Percentiles rank a stretch among this genome's conserved stretches.
Evolutionary conservation across 2,888 invertebrate species (phyloP).

Genomic region (Lochmaea capreae): DNA sequence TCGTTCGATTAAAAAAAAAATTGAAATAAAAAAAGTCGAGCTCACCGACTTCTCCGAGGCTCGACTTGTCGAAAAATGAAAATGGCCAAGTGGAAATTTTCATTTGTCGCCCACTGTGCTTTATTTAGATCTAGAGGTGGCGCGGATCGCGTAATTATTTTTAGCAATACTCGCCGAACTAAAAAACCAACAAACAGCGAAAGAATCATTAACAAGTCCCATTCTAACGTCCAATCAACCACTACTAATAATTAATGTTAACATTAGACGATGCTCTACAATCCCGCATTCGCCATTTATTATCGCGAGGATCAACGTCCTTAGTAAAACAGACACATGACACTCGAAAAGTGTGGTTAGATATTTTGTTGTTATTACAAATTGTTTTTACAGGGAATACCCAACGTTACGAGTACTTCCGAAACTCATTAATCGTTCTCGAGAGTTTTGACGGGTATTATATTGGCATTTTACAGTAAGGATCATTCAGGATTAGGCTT

Average conservation of each 20-base stretch:
- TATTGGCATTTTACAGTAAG: too few relatives aligned
- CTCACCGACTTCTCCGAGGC: slow-evolving; percentile 56
- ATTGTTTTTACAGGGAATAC: slow-evolving; percentile 24
- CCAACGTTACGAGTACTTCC: slow-evolving; percentile 18
- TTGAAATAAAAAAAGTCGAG: slow-evolving; percentile 44
- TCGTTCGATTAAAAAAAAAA: slow-evolving; percentile 62
- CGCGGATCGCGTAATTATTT: slow-evolving; percentile 55
- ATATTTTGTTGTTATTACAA: slow-evolving; percentile 2
- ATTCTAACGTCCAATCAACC: background rate
- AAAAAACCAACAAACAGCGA: background rate
- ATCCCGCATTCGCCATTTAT: background rate
- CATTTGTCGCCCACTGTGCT: slow-evolving; percentile 63
- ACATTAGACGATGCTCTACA: background rate
- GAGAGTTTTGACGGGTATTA: background rate
- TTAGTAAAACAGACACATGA: slow-evolving; percentile 4
- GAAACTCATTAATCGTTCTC: slow-evolving; percentile 16
- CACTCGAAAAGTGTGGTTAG: slow-evolving; percentile 15
- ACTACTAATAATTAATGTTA: too few relatives aligned
- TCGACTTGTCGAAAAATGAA: slow-evolving; percentile 63
- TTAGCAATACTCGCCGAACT: slow-evolving; percentile 18
- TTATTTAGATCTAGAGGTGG: slow-evolving; percentile 62
- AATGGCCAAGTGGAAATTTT: slow-evolving; percentile 62
- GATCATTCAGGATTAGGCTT: too few relatives aligned
- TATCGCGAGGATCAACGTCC: background rate
- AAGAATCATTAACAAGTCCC: background rate